Conservation (phyloP, 1,140 invertebrate species). For the Tetramorium alpestre region DNA sequence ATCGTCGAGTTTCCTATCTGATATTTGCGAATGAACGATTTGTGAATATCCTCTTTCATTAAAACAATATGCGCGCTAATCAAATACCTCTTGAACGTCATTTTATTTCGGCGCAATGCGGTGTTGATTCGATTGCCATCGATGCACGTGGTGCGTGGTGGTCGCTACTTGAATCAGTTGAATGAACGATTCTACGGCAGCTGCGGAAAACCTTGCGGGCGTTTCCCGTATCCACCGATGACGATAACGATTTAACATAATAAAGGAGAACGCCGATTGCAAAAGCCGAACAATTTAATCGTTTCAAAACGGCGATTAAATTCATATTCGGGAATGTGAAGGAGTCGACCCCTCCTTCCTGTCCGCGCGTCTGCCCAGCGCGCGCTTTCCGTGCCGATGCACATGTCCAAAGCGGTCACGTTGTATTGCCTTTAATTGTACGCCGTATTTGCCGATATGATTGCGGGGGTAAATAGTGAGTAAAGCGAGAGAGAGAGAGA, state of each 20-base stretch:
- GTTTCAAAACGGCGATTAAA: slow-evolving; percentile 29
- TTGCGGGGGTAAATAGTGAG: slow-evolving; percentile 70
- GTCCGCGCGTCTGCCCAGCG: background rate
- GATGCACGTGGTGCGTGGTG: background rate
- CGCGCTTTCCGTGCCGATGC: slow-evolving; percentile 68
- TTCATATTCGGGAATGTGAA: slow-evolving; percentile 28
- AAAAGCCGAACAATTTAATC: slow-evolving; percentile 9
- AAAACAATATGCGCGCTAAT: slow-evolving; percentile 70
- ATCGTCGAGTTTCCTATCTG: slow-evolving; percentile 48
- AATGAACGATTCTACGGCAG: background rate
- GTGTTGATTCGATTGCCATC: slow-evolving; percentile 56
- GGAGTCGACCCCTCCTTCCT: background rate
- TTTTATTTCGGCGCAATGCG: slow-evolving; percentile 53
- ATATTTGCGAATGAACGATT: slow-evolving; percentile 65
- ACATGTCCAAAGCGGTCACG: slow-evolving; percentile 71
- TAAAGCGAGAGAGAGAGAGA: background rate
- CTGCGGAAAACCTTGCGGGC: background rate
- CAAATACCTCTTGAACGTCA: slow-evolving; percentile 60
- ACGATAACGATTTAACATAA: slow-evolving; percentile 1
- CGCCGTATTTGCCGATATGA: slow-evolving; percentile 72
- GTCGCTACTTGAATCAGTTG: slow-evolving; percentile 11
- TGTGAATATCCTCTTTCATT: slow-evolving; percentile 67
- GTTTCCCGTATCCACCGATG: background rate
- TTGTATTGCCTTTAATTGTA: slow-evolving; percentile 75
- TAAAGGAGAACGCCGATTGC: background rate